phyloP scores from a whole-genome alignment of 64 coral and sea anemone species.

The Astreopora myriophthalma region DNA sequence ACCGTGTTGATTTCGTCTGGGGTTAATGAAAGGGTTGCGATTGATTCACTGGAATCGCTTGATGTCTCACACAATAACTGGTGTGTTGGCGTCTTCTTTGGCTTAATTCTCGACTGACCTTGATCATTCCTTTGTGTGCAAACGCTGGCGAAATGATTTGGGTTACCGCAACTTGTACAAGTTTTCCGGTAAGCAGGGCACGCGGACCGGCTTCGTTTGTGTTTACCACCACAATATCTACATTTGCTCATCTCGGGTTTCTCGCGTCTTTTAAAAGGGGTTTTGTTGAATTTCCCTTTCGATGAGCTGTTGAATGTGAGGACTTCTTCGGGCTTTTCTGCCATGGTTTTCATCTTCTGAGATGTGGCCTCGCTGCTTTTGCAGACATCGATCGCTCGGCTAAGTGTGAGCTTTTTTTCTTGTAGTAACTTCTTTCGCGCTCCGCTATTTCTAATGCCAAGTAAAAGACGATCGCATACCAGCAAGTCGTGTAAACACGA shows the following conservation, averaged over 20 bases:
- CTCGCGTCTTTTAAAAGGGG: too few species aligned
- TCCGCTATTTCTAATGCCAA: constrained; percentile 24
- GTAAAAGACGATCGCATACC: neutral
- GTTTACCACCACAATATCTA: constrained; percentile 31
- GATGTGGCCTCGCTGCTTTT: neutral
- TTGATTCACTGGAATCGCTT: neutral
- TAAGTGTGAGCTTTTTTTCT: constrained; percentile 26
- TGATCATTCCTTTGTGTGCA: neutral
- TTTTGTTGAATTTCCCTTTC: too few species aligned
- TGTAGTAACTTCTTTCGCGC: constrained; percentile 47
- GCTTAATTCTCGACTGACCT: too few species aligned
- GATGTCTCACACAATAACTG: neutral
- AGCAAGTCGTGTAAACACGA: constrained; percentile 9
- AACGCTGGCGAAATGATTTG: constrained; percentile 22
- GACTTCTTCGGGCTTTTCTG: neutral
- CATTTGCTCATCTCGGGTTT: neutral
- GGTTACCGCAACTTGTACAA: constrained; percentile 7
- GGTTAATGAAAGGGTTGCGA: constrained; percentile 13
- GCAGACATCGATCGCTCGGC: neutral
- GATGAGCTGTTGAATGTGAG: neutral
- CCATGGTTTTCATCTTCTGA: constrained; percentile 5
- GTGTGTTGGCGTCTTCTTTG: neutral
- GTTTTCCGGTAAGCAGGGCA: constrained; percentile 31
- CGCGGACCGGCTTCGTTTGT: neutral
- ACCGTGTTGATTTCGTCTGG: constrained; percentile 10